These are phyloP conservation scores for Stichopus chloronotus DNA, from an alignment of 35 echinoderm and acorn worm species.

Conservation along the genomic window DNA sequence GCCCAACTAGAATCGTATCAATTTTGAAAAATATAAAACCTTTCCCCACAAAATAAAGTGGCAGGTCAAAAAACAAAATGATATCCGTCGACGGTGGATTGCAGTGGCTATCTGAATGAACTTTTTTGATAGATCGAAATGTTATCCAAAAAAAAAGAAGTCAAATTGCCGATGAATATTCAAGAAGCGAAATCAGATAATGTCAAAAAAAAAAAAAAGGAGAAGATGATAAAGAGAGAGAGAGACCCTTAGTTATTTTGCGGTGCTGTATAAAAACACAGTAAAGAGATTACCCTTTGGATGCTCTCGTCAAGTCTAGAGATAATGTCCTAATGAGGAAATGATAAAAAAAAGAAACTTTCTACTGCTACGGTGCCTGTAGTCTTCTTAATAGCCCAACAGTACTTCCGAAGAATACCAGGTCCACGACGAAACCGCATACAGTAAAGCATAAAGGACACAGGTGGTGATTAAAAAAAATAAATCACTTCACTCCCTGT, in stretches of 20 bases:
- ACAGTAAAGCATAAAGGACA: background rate
- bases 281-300: background rate
- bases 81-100: background rate
- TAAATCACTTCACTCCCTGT: too few species aligned
- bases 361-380: background rate
- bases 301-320: background rate
- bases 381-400: background rate
- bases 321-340: conserved; percentile 4
- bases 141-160: background rate
- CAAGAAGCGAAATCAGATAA: background rate
- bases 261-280: background rate
- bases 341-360: background rate
- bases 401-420: background rate
- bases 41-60: too few species aligned
- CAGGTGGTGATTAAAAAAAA: background rate
- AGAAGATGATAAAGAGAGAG: too few species aligned
- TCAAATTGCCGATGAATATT: background rate
- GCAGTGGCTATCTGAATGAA: background rate
- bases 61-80: too few species aligned
- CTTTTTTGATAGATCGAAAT: too few species aligned
- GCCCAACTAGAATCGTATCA: background rate
- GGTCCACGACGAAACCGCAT: background rate
- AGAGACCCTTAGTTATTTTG: background rate
- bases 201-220: background rate
- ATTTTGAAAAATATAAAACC: background rate